Evolutionary conservation across 2,888 invertebrate species (phyloP).

Genomic region (Cosmia trapezina): DNA sequence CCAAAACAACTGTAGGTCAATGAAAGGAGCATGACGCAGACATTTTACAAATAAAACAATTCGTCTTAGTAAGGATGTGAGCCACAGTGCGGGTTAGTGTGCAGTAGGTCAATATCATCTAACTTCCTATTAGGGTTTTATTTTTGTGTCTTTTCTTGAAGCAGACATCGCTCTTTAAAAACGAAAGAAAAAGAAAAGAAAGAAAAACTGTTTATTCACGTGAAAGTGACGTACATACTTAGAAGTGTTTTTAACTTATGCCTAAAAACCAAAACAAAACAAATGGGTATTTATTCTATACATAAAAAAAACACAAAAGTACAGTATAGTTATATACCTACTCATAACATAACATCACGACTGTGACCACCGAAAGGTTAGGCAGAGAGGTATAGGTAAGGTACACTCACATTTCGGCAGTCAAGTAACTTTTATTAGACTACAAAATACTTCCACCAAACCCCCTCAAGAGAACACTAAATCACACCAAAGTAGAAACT

Average conservation of each 20-base stretch:
- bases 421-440: background rate
- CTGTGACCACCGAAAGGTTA: background rate
- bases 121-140: too few species aligned
- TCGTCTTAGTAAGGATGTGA: slow-evolving; percentile 26
- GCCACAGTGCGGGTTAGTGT: background rate
- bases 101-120: slow-evolving; percentile 35
- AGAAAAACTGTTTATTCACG: too few species aligned
- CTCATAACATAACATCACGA: background rate
- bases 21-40: slow-evolving; percentile 46
- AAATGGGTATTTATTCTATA: too few species aligned
- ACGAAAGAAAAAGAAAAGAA: too few species aligned
- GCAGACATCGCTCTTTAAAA: background rate
- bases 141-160: too few species aligned
- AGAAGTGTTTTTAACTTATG: too few species aligned
- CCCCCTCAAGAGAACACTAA: background rate
- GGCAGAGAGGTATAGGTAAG: too few species aligned
- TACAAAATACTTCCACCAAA: background rate
- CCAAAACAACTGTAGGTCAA: slow-evolving; percentile 56
- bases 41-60: slow-evolving; percentile 32
- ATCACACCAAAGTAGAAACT: background rate
- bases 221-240: too few species aligned
- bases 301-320: too few species aligned
- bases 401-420: background rate
- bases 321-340: too few species aligned
- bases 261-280: too few species aligned